Conservation (phyloP, 2,888 invertebrate genomes). For the Cheiracanthium punctorium region DNA sequence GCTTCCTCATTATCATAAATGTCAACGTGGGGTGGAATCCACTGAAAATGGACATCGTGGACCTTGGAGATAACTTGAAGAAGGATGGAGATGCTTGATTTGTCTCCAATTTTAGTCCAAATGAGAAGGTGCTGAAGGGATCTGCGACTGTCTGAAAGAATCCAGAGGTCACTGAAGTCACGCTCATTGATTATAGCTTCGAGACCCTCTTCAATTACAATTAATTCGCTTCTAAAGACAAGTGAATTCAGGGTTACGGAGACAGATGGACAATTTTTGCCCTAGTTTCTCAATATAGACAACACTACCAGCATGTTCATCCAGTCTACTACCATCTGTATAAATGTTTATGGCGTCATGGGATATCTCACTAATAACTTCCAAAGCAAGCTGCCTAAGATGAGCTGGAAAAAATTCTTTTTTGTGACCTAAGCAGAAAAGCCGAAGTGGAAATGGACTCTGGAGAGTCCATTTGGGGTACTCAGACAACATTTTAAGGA, state of each 20-base stretch:
- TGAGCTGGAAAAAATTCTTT: background rate
- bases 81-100: background rate
- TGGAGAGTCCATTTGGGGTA: background rate
- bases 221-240: background rate
- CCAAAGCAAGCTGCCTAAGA: background rate
- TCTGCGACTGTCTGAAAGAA: background rate
- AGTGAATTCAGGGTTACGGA: background rate
- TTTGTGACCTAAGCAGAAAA: background rate
- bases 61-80: background rate
- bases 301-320: background rate
- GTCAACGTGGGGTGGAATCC: constrained; percentile 1
- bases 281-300: background rate
- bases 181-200: background rate
- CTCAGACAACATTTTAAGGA: no score
- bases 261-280: background rate
- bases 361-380: background rate
- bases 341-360: background rate
- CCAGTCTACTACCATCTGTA: background rate
- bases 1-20: background rate
- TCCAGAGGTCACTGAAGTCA: background rate
- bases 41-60: background rate
- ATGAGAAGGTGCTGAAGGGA: background rate
- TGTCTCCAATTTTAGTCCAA: background rate
- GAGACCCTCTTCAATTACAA: background rate
- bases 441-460: background rate